Conservation (phyloP, 2,113 vertebrate species). For the Neodon shergylaensis region DNA sequence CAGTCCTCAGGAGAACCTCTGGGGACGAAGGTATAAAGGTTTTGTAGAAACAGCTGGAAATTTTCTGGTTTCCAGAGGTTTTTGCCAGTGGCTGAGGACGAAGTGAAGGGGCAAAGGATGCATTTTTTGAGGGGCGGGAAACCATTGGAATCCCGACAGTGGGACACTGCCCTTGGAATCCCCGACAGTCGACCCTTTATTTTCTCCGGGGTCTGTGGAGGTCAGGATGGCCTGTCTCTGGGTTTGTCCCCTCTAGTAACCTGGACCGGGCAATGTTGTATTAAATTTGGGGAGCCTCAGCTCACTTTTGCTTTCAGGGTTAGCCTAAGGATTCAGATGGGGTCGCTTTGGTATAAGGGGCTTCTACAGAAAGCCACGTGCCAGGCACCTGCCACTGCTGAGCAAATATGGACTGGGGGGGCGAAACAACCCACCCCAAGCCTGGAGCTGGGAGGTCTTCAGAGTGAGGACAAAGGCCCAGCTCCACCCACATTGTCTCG, state of each 20-base stretch:
- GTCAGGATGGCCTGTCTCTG: no score
- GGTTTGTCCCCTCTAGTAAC: no score
- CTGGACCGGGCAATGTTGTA: background rate
- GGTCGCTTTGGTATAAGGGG: background rate
- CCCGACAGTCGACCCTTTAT: background rate
- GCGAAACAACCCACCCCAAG: accelerated
- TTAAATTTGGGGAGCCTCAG: background rate
- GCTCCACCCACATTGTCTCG: background rate
- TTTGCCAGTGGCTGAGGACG: background rate
- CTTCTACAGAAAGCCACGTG: background rate
- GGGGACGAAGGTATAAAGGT: background rate
- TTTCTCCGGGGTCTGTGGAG: background rate
- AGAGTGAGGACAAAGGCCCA: background rate
- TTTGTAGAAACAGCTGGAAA: slow-evolving; percentile 55
- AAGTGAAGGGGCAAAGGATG: background rate
- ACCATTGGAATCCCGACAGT: background rate
- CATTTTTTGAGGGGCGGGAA: background rate
- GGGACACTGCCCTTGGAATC: background rate
- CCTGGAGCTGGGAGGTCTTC: background rate
- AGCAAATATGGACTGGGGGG: accelerated
- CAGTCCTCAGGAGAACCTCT: slow-evolving; percentile 29
- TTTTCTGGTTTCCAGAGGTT: slow-evolving; percentile 36
- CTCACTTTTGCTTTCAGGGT: background rate
- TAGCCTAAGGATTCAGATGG: background rate
- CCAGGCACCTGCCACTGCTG: background rate